A percentile compares a stretch with the other conserved stretches of the same genome.
Conservation (phyloP, 1,140 invertebrate genomes). For the Orius laevigatus region DNA sequence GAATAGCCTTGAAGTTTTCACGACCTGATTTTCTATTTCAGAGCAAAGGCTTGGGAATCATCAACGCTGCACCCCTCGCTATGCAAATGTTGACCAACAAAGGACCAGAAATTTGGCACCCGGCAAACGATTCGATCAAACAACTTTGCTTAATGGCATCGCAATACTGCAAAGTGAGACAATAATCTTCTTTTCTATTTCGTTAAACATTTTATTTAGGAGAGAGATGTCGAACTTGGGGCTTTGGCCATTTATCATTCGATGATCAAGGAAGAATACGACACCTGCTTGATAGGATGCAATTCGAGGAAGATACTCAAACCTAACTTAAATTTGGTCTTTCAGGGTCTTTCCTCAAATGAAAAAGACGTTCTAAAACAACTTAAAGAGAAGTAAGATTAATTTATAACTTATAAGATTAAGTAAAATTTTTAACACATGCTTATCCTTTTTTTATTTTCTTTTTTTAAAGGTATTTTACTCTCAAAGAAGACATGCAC, state of each 20-base stretch:
- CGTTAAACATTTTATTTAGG: constrained; percentile 26
- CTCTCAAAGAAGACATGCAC: constrained; percentile 25
- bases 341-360: constrained; percentile 38
- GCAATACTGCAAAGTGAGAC: constrained; percentile 42
- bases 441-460: constrained; percentile 16
- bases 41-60: constrained; percentile 54
- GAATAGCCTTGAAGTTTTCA: too few relatives aligned
- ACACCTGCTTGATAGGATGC: constrained; percentile 52
- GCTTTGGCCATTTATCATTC: constrained; percentile 52
- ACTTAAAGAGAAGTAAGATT: constrained; percentile 46
- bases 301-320: constrained; percentile 40
- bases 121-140: constrained; percentile 50
- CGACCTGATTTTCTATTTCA: constrained; percentile 26
- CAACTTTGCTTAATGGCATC: constrained; percentile 39
- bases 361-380: constrained; percentile 41
- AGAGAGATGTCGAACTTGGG: constrained; percentile 45
- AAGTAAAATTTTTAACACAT: constrained; percentile 8
- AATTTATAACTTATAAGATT: constrained; percentile 21
- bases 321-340: constrained; percentile 39
- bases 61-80: constrained; percentile 62
- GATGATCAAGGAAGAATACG: constrained; percentile 34
- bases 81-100: constrained; percentile 66
- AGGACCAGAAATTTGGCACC: constrained; percentile 71
- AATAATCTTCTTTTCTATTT: constrained; percentile 1
- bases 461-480: constrained; percentile 28